These are phyloP conservation scores for Lanistes nyassanus DNA, from an alignment of 1,140 invertebrate species.

Conservation along the genomic window DNA sequence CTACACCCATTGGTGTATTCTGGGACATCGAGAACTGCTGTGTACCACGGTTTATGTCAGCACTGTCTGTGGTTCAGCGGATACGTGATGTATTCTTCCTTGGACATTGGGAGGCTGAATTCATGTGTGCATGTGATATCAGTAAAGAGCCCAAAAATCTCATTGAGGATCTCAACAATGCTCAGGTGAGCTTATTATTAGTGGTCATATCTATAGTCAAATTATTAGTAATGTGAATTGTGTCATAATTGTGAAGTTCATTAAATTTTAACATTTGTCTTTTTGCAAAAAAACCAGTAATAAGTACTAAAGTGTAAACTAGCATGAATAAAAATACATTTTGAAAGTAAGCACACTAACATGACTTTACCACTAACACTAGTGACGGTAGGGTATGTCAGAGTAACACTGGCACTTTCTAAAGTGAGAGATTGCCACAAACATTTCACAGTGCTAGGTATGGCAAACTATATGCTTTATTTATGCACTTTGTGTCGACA, in stretches of 20 bases:
- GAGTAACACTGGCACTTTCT: too few relatives aligned
- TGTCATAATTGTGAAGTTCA: background rate
- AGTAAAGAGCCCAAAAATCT: slow-evolving; percentile 81
- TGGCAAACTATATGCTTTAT: too few relatives aligned
- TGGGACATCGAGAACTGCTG: slow-evolving; percentile 94
- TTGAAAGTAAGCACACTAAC: too few relatives aligned
- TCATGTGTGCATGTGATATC: slow-evolving; percentile 81
- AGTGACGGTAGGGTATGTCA: too few relatives aligned
- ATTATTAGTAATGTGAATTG: background rate
- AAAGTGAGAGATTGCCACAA: too few relatives aligned
- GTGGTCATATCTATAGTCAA: background rate
- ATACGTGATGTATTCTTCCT: slow-evolving; percentile 81
- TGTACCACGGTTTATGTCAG: slow-evolving; percentile 84
- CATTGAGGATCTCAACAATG: slow-evolving; percentile 86
- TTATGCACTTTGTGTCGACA: too few relatives aligned
- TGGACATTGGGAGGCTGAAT: slow-evolving; percentile 85
- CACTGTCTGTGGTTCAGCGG: slow-evolving; percentile 79
- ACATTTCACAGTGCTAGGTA: too few relatives aligned
- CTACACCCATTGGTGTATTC: slow-evolving; percentile 83
- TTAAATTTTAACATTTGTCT: too few relatives aligned
- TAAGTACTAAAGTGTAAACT: too few relatives aligned
- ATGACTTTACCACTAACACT: too few relatives aligned
- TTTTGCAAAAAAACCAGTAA: too few relatives aligned
- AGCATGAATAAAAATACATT: too few relatives aligned
- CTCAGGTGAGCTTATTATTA: slow-evolving; percentile 75